Evolutionary conservation across 2,888 invertebrate species (phyloP).

Genomic region (Chirona hameri): DNA sequence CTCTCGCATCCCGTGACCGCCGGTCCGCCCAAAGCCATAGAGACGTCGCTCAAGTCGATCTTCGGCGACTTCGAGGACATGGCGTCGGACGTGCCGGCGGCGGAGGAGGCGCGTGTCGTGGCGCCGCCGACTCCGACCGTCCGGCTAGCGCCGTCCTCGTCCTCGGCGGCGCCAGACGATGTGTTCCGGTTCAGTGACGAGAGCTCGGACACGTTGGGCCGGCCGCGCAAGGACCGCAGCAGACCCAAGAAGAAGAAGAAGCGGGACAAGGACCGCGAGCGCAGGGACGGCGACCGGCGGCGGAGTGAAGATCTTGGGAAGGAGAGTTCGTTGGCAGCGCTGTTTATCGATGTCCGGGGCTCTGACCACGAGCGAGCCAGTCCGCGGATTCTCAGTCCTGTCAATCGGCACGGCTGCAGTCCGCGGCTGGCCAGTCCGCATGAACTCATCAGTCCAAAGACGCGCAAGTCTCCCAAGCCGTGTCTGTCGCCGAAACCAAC

Average conservation of each 20-base stretch:
- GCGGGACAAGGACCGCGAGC: conserved; percentile 6
- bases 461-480: conserved; percentile 28
- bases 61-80: conserved; percentile 30
- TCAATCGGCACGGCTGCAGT: conserved; percentile 13
- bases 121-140: not conserved
- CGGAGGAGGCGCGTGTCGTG: conserved; percentile 36
- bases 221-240: not conserved
- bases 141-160: not conserved
- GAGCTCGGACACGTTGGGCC: conserved; percentile 12
- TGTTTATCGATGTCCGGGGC: conserved; percentile 11
- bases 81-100: conserved; percentile 34
- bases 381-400: conserved; percentile 5
- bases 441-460: conserved; percentile 6
- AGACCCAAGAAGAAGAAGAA: conserved; percentile 13
- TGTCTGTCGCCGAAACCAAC: conserved; percentile 27
- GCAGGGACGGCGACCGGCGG: not conserved
- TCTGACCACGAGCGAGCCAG: conserved; percentile 2
- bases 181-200: conserved; percentile 26
- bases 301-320: conserved; percentile 4
- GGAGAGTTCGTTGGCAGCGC: not conserved
- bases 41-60: conserved; percentile 10
- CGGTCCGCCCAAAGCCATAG: not conserved
- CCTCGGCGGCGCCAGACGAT: not conserved
- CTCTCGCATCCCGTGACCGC: not conserved
- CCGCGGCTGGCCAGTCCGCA: conserved; percentile 4